Conservation (phyloP, 2,113 vertebrate species). For the Dasyprocta punctata region DNA sequence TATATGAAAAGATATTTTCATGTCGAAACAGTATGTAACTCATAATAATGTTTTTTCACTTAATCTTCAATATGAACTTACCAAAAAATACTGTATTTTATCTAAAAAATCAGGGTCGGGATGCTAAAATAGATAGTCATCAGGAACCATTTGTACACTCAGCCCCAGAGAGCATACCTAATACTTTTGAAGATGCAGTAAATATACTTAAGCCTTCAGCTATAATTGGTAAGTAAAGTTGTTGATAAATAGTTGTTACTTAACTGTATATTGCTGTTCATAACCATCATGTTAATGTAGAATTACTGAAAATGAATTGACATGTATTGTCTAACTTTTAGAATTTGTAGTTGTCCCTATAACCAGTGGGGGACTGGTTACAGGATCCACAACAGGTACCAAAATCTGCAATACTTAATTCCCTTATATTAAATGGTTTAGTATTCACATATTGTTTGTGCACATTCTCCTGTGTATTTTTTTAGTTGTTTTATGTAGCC, state of each 20-base stretch:
- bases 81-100: slow-evolving; percentile 43
- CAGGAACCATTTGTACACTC: slow-evolving; percentile 93
- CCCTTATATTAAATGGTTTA: background rate
- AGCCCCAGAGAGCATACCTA: slow-evolving; percentile 87
- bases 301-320: slow-evolving; percentile 21
- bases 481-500: background rate
- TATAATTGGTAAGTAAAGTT: slow-evolving; percentile 92
- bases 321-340: slow-evolving; percentile 27
- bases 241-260: background rate
- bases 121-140: slow-evolving; percentile 88
- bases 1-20: slow-evolving; percentile 28
- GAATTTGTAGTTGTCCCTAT: background rate
- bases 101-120: slow-evolving; percentile 87
- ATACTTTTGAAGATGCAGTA: slow-evolving; percentile 94
- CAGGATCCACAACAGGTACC: background rate
- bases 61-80: slow-evolving; percentile 22
- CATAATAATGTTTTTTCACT: slow-evolving; percentile 14
- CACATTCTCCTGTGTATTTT: background rate
- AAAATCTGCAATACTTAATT: background rate
- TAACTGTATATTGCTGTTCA: background rate
- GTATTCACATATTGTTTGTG: background rate
- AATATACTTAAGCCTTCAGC: slow-evolving; percentile 93
- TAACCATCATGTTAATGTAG: background rate
- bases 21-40: background rate
- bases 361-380: background rate